Percentiles rank a stretch among this genome's conserved stretches.
These are phyloP conservation scores for Rhipidura dahli DNA, from an alignment of 2,113 vertebrate genomes.

Conservation along the genomic window DNA sequence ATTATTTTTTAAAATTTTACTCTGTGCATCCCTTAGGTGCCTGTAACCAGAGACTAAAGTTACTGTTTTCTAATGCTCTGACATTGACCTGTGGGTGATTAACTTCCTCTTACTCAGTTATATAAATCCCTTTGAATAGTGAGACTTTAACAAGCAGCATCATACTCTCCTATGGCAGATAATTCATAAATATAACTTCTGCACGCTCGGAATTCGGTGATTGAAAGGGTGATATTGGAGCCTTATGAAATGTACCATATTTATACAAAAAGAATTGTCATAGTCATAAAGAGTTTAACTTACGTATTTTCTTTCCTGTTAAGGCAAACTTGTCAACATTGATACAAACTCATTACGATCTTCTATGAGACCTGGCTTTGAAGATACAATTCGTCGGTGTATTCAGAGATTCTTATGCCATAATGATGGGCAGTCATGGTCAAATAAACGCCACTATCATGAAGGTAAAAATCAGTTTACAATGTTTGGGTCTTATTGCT, in stretches of 20 bases:
- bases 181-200: neutral
- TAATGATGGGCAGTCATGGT: constrained; percentile 93
- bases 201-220: neutral
- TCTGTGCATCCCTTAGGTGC: neutral
- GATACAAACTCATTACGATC: constrained; percentile 89
- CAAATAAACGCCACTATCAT: constrained; percentile 94
- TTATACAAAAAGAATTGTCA: neutral
- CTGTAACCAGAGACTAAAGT: neutral
- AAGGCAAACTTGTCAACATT: constrained; percentile 96
- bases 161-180: neutral
- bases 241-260: neutral
- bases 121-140: neutral
- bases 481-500: neutral
- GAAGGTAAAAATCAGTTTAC: constrained; percentile 77
- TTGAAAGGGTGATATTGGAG: neutral
- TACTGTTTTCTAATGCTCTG: neutral
- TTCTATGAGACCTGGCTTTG: constrained; percentile 95
- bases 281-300: neutral
- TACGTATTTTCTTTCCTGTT: constrained; percentile 2
- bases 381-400: constrained; percentile 91
- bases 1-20: neutral
- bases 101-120: neutral
- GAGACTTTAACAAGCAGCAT: neutral
- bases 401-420: constrained; percentile 94
- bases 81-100: neutral